Percentiles rank a stretch among this genome's conserved stretches.
phyloP scores from a whole-genome alignment of 2,888 invertebrate species.

The Eumerus sabulonum region DNA sequence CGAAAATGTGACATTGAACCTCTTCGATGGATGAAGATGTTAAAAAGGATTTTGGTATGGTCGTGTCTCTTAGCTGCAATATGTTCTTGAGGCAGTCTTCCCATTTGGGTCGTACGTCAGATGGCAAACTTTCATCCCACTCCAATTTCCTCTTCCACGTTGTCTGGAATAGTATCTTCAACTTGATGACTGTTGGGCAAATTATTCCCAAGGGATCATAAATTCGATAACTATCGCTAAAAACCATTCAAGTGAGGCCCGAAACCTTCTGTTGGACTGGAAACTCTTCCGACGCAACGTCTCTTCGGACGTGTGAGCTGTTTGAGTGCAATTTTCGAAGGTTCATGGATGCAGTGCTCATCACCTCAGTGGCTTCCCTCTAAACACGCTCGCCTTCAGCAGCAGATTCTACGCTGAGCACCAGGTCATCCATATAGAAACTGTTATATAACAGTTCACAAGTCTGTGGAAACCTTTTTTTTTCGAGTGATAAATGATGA shows the following conservation, averaged over 20 bases:
- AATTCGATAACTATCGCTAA: slow-evolving; percentile 15
- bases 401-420: slow-evolving; percentile 23
- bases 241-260: slow-evolving; percentile 21
- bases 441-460: slow-evolving; percentile 13
- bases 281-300: slow-evolving; percentile 1
- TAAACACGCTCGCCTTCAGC: slow-evolving; percentile 4
- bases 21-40: background rate
- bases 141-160: slow-evolving; percentile 19
- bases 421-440: slow-evolving; percentile 34
- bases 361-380: slow-evolving; percentile 8
- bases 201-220: slow-evolving; percentile 25
- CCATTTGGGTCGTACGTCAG: slow-evolving; percentile 12
- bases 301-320: slow-evolving; percentile 8
- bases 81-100: slow-evolving; percentile 13
- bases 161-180: slow-evolving; percentile 25
- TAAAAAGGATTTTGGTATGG: slow-evolving; percentile 16
- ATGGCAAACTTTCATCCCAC: slow-evolving; percentile 19
- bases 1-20: slow-evolving; percentile 34
- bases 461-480: background rate
- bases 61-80: slow-evolving; percentile 6
- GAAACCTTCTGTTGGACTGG: slow-evolving; percentile 22
- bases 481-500: background rate
- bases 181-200: slow-evolving; percentile 14
- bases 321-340: slow-evolving; percentile 29
- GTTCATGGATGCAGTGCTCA: slow-evolving; percentile 21